Percentiles rank a stretch among this genome's conserved stretches.
Evolutionary conservation across 2,113 vertebrate species (phyloP).

Genomic region (Ivindomyrus marchei): DNA sequence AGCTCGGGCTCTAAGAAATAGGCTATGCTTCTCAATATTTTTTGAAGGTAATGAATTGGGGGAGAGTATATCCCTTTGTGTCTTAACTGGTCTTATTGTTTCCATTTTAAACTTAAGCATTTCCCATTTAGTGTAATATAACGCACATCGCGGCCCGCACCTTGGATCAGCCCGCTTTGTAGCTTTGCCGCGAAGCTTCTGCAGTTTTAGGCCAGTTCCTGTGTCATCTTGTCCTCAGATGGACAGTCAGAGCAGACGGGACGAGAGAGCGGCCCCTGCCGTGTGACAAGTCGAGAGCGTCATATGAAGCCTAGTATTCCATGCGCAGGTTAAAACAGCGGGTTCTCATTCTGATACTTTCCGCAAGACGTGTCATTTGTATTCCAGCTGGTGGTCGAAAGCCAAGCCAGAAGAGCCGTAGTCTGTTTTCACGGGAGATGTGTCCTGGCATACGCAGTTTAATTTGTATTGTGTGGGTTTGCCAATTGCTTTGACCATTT

Average conservation of each 20-base stretch:
- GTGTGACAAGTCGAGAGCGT: not conserved
- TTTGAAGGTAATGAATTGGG: not conserved
- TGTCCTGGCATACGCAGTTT: slow-evolving; percentile 54
- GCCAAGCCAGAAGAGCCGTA: slow-evolving; percentile 22
- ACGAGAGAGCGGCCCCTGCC: not conserved
- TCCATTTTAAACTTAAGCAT: not conserved
- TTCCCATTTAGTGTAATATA: no score
- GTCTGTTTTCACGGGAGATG: slow-evolving; percentile 51
- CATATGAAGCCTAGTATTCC: not conserved
- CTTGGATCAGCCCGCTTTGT: not conserved
- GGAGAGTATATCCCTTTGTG: not conserved
- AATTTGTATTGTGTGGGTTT: slow-evolving; percentile 53
- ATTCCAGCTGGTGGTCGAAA: slow-evolving; percentile 45
- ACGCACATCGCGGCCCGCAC: not conserved
- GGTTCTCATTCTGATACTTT: slow-evolving; percentile 29
- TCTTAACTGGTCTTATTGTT: not conserved
- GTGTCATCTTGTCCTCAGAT: not conserved
- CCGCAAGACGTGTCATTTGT: slow-evolving; percentile 38
- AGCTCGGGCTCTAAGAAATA: not conserved
- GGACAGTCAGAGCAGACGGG: not conserved
- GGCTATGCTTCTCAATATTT: not conserved
- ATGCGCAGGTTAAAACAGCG: not conserved
- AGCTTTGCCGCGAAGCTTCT: not conserved
- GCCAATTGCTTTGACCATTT: slow-evolving; percentile 60
- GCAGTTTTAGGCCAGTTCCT: not conserved